These are phyloP conservation scores for Sturnus vulgaris DNA, from an alignment of 2,113 vertebrate species.

Conservation along the genomic window DNA sequence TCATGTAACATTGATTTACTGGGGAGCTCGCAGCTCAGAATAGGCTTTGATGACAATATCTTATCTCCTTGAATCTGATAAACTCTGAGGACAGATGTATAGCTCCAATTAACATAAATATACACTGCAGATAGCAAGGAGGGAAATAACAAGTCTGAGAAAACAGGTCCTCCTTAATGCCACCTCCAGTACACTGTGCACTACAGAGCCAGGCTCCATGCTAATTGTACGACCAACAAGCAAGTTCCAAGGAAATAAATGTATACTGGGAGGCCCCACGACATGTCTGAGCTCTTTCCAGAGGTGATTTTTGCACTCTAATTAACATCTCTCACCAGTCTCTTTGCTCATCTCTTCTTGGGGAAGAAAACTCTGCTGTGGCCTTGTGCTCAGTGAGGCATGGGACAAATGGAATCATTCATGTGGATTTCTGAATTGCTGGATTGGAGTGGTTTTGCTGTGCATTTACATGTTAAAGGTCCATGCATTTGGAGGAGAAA, in stretches of 20 bases:
- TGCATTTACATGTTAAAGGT: not conserved
- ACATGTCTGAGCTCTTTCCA: slow-evolving; percentile 13
- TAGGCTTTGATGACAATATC: slow-evolving; percentile 41
- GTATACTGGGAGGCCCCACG: not conserved
- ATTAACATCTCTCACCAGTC: slow-evolving; percentile 13
- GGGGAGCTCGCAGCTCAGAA: slow-evolving; percentile 5
- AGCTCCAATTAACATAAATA: slow-evolving; percentile 54
- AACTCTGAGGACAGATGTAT: slow-evolving; percentile 63
- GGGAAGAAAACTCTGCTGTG: not conserved
- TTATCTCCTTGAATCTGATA: slow-evolving; percentile 55
- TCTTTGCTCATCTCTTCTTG: not conserved
- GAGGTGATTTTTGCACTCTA: not conserved
- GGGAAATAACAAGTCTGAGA: not conserved
- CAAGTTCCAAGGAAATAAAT: not conserved
- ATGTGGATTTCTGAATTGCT: not conserved
- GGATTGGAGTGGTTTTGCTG: not conserved
- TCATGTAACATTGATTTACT: slow-evolving; percentile 43
- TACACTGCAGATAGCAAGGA: slow-evolving; percentile 6
- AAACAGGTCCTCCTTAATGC: slow-evolving; percentile 11
- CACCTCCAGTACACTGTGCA: not conserved
- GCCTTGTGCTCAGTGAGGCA: not conserved
- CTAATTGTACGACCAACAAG: not conserved
- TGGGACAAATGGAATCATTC: not conserved
- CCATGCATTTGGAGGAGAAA: not conserved
- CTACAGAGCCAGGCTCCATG: not conserved